phyloP scores from a whole-genome alignment of 35 echinoderm and acorn worm species.

The Lytechinus variegatus region DNA sequence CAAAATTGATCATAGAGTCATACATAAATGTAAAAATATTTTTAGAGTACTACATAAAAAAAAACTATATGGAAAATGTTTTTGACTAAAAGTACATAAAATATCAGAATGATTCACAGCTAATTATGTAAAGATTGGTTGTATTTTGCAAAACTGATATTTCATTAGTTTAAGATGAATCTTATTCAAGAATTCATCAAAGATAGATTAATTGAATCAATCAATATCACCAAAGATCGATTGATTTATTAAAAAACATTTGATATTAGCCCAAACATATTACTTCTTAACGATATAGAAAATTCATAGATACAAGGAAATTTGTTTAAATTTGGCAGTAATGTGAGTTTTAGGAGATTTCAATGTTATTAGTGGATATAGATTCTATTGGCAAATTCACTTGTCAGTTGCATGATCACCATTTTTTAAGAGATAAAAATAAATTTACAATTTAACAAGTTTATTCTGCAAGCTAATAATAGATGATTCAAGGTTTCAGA shows the following conservation, averaged over 20 bases:
- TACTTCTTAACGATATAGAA: too few relatives aligned
- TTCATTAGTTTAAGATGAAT: neutral
- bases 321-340: too few relatives aligned
- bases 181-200: neutral
- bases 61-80: neutral
- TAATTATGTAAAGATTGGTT: neutral
- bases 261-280: too few relatives aligned
- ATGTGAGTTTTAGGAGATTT: too few relatives aligned
- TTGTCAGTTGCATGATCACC: too few relatives aligned
- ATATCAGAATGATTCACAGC: neutral
- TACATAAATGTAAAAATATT: neutral
- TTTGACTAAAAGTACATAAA: neutral
- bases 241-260: too few relatives aligned
- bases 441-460: neutral
- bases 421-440: neutral
- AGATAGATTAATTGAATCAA: too few relatives aligned
- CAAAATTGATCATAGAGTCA: neutral
- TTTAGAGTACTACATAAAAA: neutral
- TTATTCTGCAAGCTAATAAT: neutral
- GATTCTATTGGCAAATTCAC: too few relatives aligned
- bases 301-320: too few relatives aligned
- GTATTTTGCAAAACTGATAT: neutral
- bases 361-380: too few relatives aligned
- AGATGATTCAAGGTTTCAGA: neutral
- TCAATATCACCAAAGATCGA: too few relatives aligned